A percentile compares a stretch with the other conserved stretches of the same genome.
These are phyloP conservation scores for Oikopleura dioica DNA, from an alignment of 23 tunicate genomes.

Conservation along the genomic window DNA sequence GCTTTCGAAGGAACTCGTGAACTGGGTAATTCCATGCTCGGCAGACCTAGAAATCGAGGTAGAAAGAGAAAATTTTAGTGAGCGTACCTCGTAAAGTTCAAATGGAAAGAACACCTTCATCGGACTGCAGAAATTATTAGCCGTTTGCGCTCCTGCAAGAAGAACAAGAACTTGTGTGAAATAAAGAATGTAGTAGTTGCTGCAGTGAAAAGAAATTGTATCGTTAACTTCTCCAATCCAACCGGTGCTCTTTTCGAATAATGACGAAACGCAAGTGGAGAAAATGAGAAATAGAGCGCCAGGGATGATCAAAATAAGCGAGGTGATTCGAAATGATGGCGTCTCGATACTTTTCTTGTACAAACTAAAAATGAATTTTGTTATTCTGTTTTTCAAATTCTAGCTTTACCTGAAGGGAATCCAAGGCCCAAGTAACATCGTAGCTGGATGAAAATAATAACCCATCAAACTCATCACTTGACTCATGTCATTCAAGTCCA, in stretches of 20 bases:
- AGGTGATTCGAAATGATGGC: too few species aligned
- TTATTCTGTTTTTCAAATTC: too few species aligned
- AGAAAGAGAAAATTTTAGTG: background rate
- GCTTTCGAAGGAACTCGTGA: background rate
- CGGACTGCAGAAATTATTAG: background rate
- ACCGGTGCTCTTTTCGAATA: background rate
- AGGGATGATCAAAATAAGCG: background rate
- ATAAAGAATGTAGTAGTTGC: background rate
- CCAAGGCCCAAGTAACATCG: background rate
- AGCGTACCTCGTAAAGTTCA: background rate
- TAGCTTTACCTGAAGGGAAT: background rate
- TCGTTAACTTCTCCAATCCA: background rate
- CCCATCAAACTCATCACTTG: background rate
- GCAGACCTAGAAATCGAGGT: background rate
- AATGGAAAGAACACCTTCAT: background rate
- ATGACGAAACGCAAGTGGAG: background rate
- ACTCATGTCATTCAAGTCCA: background rate
- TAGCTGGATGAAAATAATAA: background rate
- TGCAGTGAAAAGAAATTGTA: background rate
- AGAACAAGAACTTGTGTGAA: background rate
- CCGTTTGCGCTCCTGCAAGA: background rate
- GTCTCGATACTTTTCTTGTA: too few species aligned
- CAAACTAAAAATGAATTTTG: too few species aligned
- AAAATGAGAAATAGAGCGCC: background rate
- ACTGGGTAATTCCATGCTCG: background rate